Percentiles rank a stretch among this genome's conserved stretches.
These are phyloP conservation scores for Drosophila neoperkinsi DNA, from an alignment of 2,888 invertebrate genomes.

Conservation along the genomic window DNA sequence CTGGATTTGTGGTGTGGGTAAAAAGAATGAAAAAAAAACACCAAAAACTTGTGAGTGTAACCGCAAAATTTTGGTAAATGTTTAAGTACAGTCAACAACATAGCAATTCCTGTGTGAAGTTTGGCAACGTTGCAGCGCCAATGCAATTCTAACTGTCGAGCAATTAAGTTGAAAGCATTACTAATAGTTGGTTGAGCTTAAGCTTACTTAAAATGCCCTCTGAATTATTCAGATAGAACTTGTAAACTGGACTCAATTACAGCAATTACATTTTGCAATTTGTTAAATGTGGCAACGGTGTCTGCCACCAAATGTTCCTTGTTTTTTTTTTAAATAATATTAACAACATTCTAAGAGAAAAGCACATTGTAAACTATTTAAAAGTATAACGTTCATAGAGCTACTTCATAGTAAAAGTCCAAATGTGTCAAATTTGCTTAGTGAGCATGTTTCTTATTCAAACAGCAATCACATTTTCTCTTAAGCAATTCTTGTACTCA, in stretches of 20 bases:
- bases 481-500: neutral
- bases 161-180: constrained; percentile 53
- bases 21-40: constrained; percentile 48
- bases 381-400: neutral
- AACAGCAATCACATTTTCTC: neutral
- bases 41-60: constrained; percentile 12
- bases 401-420: neutral
- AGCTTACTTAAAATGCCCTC: constrained; percentile 8
- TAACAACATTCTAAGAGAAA: neutral
- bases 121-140: constrained; percentile 42
- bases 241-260: constrained; percentile 5
- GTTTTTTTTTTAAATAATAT: neutral
- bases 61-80: constrained; percentile 41
- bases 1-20: constrained; percentile 9
- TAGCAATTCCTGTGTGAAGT: constrained; percentile 21
- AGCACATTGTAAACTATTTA: neutral
- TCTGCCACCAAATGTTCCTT: neutral
- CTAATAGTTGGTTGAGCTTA: constrained; percentile 18
- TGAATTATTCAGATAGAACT: constrained; percentile 7
- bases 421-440: neutral
- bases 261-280: neutral
- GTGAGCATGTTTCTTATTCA: neutral
- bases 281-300: neutral
- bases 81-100: constrained; percentile 32
- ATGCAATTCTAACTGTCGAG: constrained; percentile 33